These are phyloP conservation scores for Heliothis virescens DNA, from an alignment of 1,140 invertebrate species.

Conservation along the genomic window DNA sequence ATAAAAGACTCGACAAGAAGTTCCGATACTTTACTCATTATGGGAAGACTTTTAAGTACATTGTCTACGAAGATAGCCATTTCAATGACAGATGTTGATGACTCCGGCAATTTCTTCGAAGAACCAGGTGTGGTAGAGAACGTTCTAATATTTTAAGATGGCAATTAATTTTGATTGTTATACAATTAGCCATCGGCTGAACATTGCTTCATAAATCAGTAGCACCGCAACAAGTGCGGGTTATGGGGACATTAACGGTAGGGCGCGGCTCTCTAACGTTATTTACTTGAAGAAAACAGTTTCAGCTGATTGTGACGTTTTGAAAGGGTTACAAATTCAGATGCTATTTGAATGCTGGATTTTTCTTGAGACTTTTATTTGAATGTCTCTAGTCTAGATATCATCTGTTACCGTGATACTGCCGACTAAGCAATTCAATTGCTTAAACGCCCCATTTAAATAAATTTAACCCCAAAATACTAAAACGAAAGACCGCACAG, in stretches of 20 bases:
- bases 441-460: neutral
- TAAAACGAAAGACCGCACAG: neutral
- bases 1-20: no score
- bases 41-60: no score
- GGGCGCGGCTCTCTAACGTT: neutral
- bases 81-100: neutral
- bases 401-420: neutral
- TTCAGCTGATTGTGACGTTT: neutral
- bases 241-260: conserved; percentile 49
- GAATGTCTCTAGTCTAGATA: neutral
- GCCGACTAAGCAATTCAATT: neutral
- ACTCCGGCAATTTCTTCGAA: neutral
- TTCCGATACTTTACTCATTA: no score
- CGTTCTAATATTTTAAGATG: conserved; percentile 33
- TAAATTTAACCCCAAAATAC: conserved; percentile 14
- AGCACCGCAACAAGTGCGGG: conserved; percentile 42
- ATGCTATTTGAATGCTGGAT: neutral
- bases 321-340: neutral
- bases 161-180: conserved; percentile 35
- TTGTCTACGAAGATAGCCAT: no score
- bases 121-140: conserved; percentile 7
- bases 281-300: conserved; percentile 25
- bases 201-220: conserved; percentile 49
- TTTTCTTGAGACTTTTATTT: neutral
- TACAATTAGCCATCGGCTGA: conserved; percentile 30